Conservation (phyloP, 2,888 invertebrate genomes). For the Meteorus cinctellus region DNA sequence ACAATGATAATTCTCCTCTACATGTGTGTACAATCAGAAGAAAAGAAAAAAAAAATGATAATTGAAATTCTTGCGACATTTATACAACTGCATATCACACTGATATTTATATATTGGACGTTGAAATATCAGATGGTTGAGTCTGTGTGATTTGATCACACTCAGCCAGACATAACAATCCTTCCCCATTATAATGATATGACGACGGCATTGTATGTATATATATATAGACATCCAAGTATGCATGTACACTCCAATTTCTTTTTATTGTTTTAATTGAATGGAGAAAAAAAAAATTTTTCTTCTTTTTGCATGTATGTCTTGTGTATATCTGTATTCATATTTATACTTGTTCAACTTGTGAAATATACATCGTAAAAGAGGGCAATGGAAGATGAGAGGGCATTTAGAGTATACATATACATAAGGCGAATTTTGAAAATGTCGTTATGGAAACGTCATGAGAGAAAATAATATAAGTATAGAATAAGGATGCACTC, state of each 20-base stretch:
- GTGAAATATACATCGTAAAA: not conserved
- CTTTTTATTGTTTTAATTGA: constrained; percentile 9
- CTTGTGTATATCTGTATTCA: not conserved
- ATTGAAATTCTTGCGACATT: constrained; percentile 9
- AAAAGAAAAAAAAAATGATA: not conserved
- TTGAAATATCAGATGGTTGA: constrained; percentile 41
- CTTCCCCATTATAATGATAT: constrained; percentile 9
- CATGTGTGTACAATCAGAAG: not conserved
- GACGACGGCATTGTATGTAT: not conserved
- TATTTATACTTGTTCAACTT: not conserved
- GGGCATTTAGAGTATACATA: constrained; percentile 27
- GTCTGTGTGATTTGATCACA: constrained; percentile 35
- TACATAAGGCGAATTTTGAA: constrained; percentile 7
- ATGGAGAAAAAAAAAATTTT: not conserved
- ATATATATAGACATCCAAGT: not conserved
- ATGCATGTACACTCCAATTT: constrained; percentile 16
- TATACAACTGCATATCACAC: not conserved
- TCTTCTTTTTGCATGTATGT: not conserved
- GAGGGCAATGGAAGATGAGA: constrained; percentile 16
- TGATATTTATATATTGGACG: not conserved
- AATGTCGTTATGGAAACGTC: constrained; percentile 29
- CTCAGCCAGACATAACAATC: constrained; percentile 40
- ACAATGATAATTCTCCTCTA: not conserved
- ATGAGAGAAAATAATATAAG: not conserved
- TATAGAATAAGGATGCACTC: constrained; percentile 27